phyloP scores from a whole-genome alignment of 2,113 vertebrate genomes.

The Cricetomys ansorgei region DNA sequence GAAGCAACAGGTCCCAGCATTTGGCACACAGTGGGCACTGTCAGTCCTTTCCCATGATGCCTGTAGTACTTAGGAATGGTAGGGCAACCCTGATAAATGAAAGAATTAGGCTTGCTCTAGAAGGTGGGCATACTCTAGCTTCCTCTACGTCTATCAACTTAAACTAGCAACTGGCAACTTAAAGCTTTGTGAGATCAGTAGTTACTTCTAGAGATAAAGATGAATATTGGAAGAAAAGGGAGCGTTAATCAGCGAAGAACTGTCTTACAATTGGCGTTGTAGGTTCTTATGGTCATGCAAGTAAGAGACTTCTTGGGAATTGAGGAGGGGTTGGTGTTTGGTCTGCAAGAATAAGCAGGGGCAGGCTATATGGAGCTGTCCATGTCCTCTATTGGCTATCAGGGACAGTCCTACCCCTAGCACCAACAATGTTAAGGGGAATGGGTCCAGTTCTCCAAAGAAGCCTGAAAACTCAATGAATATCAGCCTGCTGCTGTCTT shows the following conservation, averaged over 20 bases:
- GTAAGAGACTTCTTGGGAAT: neutral
- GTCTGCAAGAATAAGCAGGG: neutral
- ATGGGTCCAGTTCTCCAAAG: neutral
- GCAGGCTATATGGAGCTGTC: neutral
- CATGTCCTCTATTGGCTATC: neutral
- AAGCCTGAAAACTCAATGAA: neutral
- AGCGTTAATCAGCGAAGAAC: neutral
- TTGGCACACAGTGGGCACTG: neutral
- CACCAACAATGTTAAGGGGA: neutral
- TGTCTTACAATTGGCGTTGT: neutral
- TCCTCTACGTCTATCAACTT: neutral
- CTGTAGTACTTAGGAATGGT: neutral
- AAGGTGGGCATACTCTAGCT: neutral
- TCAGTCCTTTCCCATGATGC: neutral
- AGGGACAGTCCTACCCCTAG: neutral
- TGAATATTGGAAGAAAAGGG: neutral
- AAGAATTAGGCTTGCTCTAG: neutral
- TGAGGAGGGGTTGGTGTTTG: neutral
- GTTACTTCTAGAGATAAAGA: constrained; percentile 49
- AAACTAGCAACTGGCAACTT: too few species aligned
- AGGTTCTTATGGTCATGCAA: neutral
- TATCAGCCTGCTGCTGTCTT: neutral
- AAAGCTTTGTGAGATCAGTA: constrained; percentile 27
- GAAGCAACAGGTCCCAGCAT: neutral
- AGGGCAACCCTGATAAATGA: neutral